Base-by-base conservation (phyloP, 1,140 invertebrate genomes). In the Arctopsyche grandis region DNA sequence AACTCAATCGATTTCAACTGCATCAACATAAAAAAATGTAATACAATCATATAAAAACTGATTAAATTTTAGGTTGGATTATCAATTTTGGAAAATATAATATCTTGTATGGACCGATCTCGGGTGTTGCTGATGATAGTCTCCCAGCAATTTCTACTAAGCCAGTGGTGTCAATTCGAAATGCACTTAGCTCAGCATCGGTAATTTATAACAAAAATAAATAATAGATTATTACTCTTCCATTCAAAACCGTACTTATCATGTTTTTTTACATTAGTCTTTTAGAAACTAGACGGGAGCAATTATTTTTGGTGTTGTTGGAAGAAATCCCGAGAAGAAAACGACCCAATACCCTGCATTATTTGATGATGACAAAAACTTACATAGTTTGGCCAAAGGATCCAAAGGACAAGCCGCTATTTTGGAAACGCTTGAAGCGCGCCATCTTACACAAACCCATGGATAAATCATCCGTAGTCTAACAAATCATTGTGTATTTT, bases 131-230 rank as follows among this genome's bases (percentile, higher is more conserved):
- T 92, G 84, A 84, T 92, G 16, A 87, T 92, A 12, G 87, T 92
- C 7, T 91, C 91, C 0, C 86, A 88, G 19, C 86, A 88, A 44
- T 92, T 92, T 81, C 82, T 92, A 9, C 83, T 89, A 0, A 91
- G 90, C 69, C 90, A 91, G 66, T 92, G 91, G 91, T 92, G 91
- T 84, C 89, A 91, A 75, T 92, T 91, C 82, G 91, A 92, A 84
- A 91, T 92, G 90, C 90, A 92, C 84, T 83, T 92, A 43, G 91
- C 91, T 0, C 91, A 92, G 81, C 90, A 91, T 83, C 87, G 91
- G 90, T 90, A 79, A 63, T 71, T 58, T 14, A 74, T 60, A 9
- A 5, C 21, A 7, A 60, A 16, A 9, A 9, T 60, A 9, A 60
- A n/a, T n/a, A 5, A 60, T 60, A n/a, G 5, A 60, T 60, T 71